These are phyloP conservation scores for Channa argus DNA, from an alignment of 2,113 vertebrate genomes.

Conservation along the genomic window DNA sequence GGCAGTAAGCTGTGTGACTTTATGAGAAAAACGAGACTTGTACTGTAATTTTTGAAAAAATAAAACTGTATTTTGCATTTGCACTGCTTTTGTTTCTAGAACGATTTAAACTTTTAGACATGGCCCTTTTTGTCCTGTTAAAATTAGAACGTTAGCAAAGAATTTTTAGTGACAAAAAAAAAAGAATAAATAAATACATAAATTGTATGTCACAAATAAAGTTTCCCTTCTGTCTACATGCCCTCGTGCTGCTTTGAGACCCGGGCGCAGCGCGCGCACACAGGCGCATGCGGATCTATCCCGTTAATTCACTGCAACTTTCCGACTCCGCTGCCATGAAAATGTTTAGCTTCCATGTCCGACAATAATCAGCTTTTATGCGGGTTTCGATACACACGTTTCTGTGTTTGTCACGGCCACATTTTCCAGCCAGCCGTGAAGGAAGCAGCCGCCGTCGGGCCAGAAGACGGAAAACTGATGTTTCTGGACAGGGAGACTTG, in stretches of 20 bases:
- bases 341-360: slow-evolving; percentile 3
- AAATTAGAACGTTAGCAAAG: too few relatives aligned
- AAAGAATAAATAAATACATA: too few relatives aligned
- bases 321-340: slow-evolving; percentile 23
- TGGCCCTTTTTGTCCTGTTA: too few relatives aligned
- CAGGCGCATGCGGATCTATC: slow-evolving; percentile 26
- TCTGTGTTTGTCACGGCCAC: neutral
- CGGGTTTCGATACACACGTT: too few relatives aligned
- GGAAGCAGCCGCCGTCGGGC: neutral
- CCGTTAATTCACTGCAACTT: slow-evolving; percentile 34
- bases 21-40: too few relatives aligned
- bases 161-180: too few relatives aligned
- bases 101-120: too few relatives aligned
- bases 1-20: too few relatives aligned
- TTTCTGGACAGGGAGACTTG: slow-evolving; percentile 50
- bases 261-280: slow-evolving; percentile 25
- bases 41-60: too few relatives aligned
- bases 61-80: too few relatives aligned
- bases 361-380: neutral
- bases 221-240: slow-evolving; percentile 21
- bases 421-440: neutral
- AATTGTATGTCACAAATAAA: neutral
- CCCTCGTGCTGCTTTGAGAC: slow-evolving; percentile 29
- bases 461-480: neutral
- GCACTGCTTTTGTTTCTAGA: too few relatives aligned